These are phyloP conservation scores for Elephantulus edwardii DNA, from an alignment of 2,113 vertebrate species.

Conservation along the genomic window DNA sequence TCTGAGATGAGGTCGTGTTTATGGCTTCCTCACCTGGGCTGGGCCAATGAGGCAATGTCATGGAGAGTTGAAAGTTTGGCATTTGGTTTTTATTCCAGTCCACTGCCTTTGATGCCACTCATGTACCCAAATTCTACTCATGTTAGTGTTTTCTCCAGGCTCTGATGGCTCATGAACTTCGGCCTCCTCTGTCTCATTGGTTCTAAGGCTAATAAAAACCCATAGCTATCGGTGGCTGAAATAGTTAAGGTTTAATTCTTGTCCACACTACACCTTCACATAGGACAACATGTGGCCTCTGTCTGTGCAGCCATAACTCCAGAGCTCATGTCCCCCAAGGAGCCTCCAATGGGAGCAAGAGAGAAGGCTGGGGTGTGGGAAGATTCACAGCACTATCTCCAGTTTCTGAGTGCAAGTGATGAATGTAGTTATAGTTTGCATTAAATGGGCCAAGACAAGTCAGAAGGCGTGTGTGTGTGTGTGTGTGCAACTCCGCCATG, in stretches of 20 bases:
- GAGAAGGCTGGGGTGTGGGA: background rate
- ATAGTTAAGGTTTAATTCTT: background rate
- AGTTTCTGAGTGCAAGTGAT: background rate
- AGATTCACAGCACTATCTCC: background rate
- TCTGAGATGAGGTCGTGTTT: too few species aligned
- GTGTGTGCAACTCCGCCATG: background rate
- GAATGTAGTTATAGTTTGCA: background rate
- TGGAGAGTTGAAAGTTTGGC: too few species aligned
- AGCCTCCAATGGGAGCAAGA: background rate
- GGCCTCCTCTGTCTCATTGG: too few species aligned
- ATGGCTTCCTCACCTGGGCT: too few species aligned
- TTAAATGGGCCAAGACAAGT: background rate
- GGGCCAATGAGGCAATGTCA: too few species aligned
- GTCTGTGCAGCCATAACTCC: background rate
- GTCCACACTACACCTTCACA: background rate
- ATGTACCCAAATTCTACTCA: too few species aligned
- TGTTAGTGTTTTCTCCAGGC: too few species aligned
- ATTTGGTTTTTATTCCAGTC: too few species aligned
- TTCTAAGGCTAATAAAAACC: too few species aligned
- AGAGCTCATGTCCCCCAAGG: background rate
- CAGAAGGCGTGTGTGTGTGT: background rate
- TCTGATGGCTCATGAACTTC: too few species aligned
- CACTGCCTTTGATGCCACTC: too few species aligned
- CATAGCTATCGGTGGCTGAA: background rate
- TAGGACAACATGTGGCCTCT: background rate